Conservation (phyloP, 2,888 invertebrate species). For the Chrysopilus asiliformis region DNA sequence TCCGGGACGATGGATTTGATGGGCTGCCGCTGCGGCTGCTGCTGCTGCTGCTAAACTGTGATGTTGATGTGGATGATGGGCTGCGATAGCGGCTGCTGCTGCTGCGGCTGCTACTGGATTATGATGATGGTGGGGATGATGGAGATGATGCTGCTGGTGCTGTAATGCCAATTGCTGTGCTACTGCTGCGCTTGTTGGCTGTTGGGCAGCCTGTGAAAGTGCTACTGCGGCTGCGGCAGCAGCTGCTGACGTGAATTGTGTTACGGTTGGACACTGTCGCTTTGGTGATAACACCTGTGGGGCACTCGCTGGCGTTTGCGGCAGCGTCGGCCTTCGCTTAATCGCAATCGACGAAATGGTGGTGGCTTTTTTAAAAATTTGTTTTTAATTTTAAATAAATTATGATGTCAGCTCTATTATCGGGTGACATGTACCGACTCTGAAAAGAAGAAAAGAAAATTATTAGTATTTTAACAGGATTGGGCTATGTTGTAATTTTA, state of each 20-base stretch:
- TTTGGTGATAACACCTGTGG: slow-evolving; percentile 39
- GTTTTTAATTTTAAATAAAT: no score
- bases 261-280: slow-evolving; percentile 36
- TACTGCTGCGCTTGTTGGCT: slow-evolving; percentile 26
- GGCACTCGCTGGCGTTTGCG: slow-evolving; percentile 39
- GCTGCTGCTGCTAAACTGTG: slow-evolving; percentile 16
- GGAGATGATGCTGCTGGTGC: slow-evolving; percentile 10
- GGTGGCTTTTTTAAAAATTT: slow-evolving; percentile 34
- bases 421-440: background rate
- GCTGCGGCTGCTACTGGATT: slow-evolving; percentile 8
- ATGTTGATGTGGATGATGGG: slow-evolving; percentile 11
- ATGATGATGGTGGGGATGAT: slow-evolving; percentile 12
- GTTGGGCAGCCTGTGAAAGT: slow-evolving; percentile 20
- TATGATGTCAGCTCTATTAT: no score
- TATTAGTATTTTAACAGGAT: background rate
- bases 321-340: slow-evolving; percentile 40
- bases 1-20: background rate
- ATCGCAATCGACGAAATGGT: slow-evolving; percentile 41
- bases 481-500: background rate
- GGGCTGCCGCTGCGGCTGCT: no score
- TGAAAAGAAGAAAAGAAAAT: background rate
- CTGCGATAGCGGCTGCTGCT: slow-evolving; percentile 11
- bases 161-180: slow-evolving; percentile 19
- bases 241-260: slow-evolving; percentile 28
- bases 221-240: slow-evolving; percentile 33